A percentile compares a stretch with the other conserved stretches of the same genome.
Conservation (phyloP, 2,797 vertebrate species). For the Premnoplex brunnescens region DNA sequence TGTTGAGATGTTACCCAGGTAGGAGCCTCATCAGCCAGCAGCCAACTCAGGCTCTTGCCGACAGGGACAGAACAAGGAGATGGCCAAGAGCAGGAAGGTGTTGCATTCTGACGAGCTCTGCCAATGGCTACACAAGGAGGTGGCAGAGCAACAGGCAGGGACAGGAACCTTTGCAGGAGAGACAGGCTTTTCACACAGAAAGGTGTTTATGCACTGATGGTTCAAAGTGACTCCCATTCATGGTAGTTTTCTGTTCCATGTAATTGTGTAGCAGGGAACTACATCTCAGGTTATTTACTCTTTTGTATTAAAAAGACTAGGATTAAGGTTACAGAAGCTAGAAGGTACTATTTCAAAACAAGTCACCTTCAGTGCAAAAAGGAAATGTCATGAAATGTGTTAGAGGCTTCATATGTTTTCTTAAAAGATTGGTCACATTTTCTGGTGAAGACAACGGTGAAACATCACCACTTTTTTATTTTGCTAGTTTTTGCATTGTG, state of each 20-base stretch:
- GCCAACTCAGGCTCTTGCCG: background rate
- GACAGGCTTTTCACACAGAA: background rate
- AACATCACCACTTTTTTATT: background rate
- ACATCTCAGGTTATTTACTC: background rate
- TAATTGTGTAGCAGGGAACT: background rate
- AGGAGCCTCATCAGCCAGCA: background rate
- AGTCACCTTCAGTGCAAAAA: background rate
- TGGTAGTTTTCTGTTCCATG: fast-evolving
- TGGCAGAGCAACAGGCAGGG: background rate
- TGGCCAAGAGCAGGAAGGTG: background rate
- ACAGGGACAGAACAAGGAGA: background rate
- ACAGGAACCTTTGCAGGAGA: background rate
- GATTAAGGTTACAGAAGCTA: background rate
- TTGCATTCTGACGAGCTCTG: background rate
- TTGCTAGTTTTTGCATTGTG: background rate
- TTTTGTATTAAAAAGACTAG: background rate
- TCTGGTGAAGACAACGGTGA: background rate
- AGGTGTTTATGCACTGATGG: background rate
- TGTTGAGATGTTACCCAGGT: background rate
- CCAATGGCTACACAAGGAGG: background rate
- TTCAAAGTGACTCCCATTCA: fast-evolving
- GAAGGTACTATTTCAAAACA: background rate
- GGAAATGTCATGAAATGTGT: background rate
- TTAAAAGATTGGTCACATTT: background rate
- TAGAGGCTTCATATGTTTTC: background rate